Conservation (phyloP, 2,888 invertebrate species). For the Lithophane ornitopus region DNA sequence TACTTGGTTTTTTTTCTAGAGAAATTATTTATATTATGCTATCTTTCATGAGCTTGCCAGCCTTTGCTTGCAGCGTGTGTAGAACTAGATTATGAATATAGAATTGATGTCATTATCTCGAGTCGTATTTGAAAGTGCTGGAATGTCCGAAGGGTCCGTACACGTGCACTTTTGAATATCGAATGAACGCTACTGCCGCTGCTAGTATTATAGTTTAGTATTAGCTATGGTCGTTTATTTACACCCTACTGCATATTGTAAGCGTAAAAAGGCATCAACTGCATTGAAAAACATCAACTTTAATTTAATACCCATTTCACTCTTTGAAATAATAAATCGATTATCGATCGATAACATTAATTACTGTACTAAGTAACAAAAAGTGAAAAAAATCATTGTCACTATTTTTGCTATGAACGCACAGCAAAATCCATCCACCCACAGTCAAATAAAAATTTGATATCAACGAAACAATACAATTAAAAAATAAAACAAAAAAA, state of each 20-base stretch:
- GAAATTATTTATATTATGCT: neutral
- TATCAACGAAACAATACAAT: constrained; percentile 14
- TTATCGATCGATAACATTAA: neutral
- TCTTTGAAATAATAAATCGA: neutral
- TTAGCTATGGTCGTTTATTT: neutral
- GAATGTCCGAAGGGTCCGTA: no score
- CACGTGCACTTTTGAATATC: no score
- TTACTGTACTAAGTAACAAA: neutral
- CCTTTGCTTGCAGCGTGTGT: neutral
- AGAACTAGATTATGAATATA: no score
- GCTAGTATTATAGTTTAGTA: neutral
- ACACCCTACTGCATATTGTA: neutral
- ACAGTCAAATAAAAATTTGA: constrained; percentile 14
- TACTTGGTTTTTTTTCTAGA: neutral
- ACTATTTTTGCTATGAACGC: neutral
- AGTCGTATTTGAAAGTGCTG: neutral
- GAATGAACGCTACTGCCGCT: no score
- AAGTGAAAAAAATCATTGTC: neutral
- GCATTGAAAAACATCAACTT: neutral
- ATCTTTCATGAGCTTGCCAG: neutral
- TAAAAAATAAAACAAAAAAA: constrained; percentile 23
- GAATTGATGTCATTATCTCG: neutral
- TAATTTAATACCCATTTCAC: no score
- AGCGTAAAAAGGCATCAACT: no score
- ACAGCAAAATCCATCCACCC: neutral